Base-by-base conservation (phyloP, 2,888 invertebrate genomes). In the Chirona hameri region DNA sequence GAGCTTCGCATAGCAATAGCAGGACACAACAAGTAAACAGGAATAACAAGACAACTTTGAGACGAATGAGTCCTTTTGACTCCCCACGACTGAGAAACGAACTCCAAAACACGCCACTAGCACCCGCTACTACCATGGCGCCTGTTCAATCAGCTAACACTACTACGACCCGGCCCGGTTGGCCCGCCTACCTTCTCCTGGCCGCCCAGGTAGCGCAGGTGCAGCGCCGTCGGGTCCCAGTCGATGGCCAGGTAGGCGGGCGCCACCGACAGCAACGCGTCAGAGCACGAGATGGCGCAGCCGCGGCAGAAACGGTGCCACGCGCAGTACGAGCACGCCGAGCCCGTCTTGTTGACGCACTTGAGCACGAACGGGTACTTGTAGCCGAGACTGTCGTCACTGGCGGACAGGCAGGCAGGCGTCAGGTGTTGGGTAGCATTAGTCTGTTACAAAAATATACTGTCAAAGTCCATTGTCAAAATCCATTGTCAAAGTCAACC, bases 181-280 rank as follows among this genome's bases (percentile, higher is more conserved):
- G 39, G 4, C 39, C 7, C 7, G 39, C 60, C 24, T 86, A 92
- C 94, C 89, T 91, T 91, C 88, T 95, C 95, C 86, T 93, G 89
- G 2, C 93, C 92, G 86, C 92, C 91, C 89, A 95, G 94, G 89
- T 95, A 97, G 69, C 96, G 91, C 86, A 97, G 91, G 89, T 97
- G 97, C 86, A 97, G 90, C 80, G 97, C 96, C 0, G 96, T 96
- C 84, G 96, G 96, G 88, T 97, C 96, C 97, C 97, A 97, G 90
- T 97, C 97, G 84, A 97, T 84, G n/a, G 85, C 85, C 55, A 84
- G 81, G 81, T 84, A 85, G 31, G 83, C 82, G 15, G 83, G 87
- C 86, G 46, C 86, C 86, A 84, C 86, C 86, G 83, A 86, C 86
- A 85, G 84, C 48, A 48, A 82, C 87, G 88, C 87, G 83, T 88